These are phyloP conservation scores for Abscondita cerata DNA, from an alignment of 2,888 invertebrate species.

Conservation along the genomic window DNA sequence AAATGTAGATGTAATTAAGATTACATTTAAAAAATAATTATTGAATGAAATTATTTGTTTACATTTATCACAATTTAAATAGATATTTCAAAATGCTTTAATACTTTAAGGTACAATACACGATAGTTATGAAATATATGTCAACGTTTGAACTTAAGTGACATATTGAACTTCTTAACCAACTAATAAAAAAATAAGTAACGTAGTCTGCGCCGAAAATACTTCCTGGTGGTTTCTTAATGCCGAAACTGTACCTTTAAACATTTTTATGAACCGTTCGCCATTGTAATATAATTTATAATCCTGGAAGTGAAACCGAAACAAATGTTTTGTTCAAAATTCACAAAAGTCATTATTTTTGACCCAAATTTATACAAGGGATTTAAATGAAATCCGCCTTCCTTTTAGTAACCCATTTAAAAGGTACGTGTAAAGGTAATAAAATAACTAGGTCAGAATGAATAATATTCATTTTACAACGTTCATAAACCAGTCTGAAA, in stretches of 20 bases:
- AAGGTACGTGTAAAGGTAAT: constrained; percentile 12
- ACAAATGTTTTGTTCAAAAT: constrained; percentile 7
- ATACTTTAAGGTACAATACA: too few species aligned
- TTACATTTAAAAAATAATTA: too few species aligned
- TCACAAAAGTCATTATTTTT: constrained; percentile 17
- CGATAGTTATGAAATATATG: too few species aligned
- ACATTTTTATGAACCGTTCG: constrained; percentile 4
- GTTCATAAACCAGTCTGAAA: constrained; percentile 22
- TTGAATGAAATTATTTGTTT: too few species aligned
- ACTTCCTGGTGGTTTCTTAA: constrained; percentile 10
- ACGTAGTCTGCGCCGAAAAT: neutral
- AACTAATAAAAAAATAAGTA: constrained; percentile 1
- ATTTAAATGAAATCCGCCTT: constrained; percentile 5
- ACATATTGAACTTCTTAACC: neutral
- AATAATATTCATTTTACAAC: constrained; percentile 22
- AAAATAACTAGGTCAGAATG: constrained; percentile 29
- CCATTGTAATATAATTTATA: constrained; percentile 20
- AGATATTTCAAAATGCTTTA: too few species aligned
- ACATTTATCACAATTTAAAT: too few species aligned
- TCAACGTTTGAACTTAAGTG: too few species aligned
- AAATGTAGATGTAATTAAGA: too few species aligned
- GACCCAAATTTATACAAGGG: constrained; percentile 20
- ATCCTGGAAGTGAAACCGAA: constrained; percentile 31
- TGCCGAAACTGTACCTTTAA: neutral
- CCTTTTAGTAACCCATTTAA: constrained; percentile 20